These are phyloP conservation scores for Brachypteracias leptosomus DNA, from an alignment of 2,113 vertebrate genomes.

Conservation along the genomic window DNA sequence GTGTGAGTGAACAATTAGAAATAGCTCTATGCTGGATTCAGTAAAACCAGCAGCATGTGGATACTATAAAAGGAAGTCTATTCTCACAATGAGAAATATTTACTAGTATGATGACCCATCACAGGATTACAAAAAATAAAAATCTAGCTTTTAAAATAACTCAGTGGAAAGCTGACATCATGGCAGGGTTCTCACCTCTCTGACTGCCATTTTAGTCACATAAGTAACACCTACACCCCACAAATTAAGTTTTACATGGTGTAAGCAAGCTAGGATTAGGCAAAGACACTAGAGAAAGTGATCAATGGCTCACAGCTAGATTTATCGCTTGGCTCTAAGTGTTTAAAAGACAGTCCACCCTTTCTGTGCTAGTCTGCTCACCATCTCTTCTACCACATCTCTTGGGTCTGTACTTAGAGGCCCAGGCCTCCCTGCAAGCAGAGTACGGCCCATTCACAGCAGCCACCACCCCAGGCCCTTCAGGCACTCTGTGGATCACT, in stretches of 20 bases:
- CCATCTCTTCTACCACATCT: not conserved
- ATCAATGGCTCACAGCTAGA: not conserved
- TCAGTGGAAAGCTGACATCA: slow-evolving; percentile 28
- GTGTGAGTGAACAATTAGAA: slow-evolving; percentile 33
- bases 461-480: not conserved
- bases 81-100: slow-evolving; percentile 36
- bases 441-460: not conserved
- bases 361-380: not conserved
- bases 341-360: not conserved
- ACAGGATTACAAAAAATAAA: not conserved
- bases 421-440: not conserved
- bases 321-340: not conserved
- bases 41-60: slow-evolving; percentile 20
- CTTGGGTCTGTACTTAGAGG: not conserved
- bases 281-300: not conserved
- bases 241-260: not conserved
- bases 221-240: not conserved
- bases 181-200: not conserved
- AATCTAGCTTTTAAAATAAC: not conserved
- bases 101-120: not conserved
- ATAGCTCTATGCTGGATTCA: slow-evolving; percentile 17
- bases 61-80: slow-evolving; percentile 68
- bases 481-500: not conserved
- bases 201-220: not conserved
- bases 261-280: not conserved